Evolutionary conservation across 2,888 invertebrate species (phyloP).

Genomic region (Steinernema scapterisci): DNA sequence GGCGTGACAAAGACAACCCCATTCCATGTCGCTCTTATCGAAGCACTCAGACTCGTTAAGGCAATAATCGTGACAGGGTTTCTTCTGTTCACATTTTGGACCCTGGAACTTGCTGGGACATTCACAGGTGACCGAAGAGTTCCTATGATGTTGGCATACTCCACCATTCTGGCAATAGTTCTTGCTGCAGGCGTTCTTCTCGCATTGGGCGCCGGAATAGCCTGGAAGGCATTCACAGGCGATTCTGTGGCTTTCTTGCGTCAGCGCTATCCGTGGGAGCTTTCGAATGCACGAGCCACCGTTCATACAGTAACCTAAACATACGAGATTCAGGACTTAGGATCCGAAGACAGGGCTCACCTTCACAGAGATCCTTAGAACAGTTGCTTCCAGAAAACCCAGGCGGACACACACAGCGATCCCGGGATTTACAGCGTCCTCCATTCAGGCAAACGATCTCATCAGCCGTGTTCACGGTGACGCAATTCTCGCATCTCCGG

Average conservation of each 20-base stretch:
- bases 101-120: conserved; percentile 36
- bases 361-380: conserved; percentile 39
- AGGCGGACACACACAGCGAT: conserved; percentile 72
- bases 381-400: conserved; percentile 57
- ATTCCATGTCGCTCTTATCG: conserved; percentile 5
- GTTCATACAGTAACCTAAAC: conserved; percentile 67
- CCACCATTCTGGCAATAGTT: conserved; percentile 74
- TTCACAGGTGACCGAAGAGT: conserved; percentile 6
- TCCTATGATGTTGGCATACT: conserved; percentile 8
- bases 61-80: conserved; percentile 40
- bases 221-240: conserved; percentile 71
- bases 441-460: conserved; percentile 37
- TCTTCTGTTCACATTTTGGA: conserved; percentile 33
- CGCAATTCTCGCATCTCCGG: conserved; percentile 57
- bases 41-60: conserved; percentile 22
- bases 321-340: neutral
- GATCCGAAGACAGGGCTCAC: neutral
- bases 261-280: neutral
- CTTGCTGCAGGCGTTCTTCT: conserved; percentile 72
- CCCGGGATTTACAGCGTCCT: conserved; percentile 37
- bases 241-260: conserved; percentile 55
- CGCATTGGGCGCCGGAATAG: conserved; percentile 74
- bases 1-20: conserved; percentile 31
- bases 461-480: conserved; percentile 12
- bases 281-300: conserved; percentile 69